Evolutionary conservation across 2,888 invertebrate species (phyloP).

Genomic region (Icerya purchasi): DNA sequence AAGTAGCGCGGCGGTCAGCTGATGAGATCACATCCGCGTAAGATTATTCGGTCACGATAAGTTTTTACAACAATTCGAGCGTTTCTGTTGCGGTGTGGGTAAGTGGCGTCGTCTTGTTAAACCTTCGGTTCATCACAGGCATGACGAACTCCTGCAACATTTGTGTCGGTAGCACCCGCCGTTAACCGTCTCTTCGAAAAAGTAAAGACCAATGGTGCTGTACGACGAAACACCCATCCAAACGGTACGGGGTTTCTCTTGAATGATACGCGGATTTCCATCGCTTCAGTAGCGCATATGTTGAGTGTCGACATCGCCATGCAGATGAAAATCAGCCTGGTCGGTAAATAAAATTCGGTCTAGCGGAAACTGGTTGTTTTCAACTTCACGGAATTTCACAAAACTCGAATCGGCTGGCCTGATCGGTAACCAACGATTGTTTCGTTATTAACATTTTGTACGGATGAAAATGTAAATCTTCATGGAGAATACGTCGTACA

Average conservation of each 20-base stretch:
- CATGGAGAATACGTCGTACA: neutral
- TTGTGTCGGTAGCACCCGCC: neutral
- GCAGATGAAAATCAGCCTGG: neutral
- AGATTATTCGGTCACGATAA: neutral
- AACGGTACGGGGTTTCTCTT: no score
- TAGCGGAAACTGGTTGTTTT: neutral
- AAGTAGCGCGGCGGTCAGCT: no score
- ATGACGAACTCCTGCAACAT: neutral
- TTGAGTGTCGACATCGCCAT: neutral
- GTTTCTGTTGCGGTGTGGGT: neutral
- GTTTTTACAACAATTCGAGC: neutral
- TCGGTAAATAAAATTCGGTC: neutral
- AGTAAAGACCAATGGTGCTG: neutral
- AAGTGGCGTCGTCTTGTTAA: neutral
- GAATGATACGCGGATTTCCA: neutral
- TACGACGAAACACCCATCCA: no score
- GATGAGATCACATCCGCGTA: neutral
- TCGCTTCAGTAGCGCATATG: neutral
- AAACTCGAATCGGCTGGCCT: neutral
- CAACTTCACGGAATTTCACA: neutral
- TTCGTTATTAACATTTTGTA: neutral
- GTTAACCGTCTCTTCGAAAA: neutral
- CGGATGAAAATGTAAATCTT: neutral
- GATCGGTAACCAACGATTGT: no score
- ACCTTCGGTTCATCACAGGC: neutral